These are phyloP conservation scores for Lytechinus pictus DNA, from an alignment of 35 echinoderm and acorn worm species.

Conservation along the genomic window DNA sequence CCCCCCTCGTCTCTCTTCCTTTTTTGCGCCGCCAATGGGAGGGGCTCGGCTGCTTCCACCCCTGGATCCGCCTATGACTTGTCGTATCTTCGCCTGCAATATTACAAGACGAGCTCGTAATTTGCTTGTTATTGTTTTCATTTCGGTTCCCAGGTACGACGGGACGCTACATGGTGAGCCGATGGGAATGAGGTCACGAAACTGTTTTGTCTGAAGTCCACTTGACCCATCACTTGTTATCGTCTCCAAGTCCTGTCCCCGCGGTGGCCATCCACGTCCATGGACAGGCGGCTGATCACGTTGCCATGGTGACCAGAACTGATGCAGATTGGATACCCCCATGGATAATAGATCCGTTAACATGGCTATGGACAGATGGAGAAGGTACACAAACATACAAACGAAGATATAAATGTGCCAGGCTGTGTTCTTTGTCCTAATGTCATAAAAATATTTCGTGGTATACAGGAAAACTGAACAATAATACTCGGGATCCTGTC, in stretches of 20 bases:
- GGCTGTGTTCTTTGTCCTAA: too few relatives aligned
- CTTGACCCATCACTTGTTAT: not conserved
- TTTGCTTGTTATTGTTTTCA: slow-evolving; percentile 6
- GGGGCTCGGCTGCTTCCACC: too few relatives aligned
- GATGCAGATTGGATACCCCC: not conserved
- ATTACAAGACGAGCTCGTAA: not conserved
- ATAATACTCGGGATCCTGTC: too few relatives aligned
- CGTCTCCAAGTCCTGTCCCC: not conserved
- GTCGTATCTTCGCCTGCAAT: too few relatives aligned
- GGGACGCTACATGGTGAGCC: not conserved
- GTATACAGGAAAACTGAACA: too few relatives aligned
- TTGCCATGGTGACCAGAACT: not conserved
- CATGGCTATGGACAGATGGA: not conserved
- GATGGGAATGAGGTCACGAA: not conserved
- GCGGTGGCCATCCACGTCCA: not conserved
- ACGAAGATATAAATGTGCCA: too few relatives aligned
- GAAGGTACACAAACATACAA: not conserved
- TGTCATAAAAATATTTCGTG: too few relatives aligned
- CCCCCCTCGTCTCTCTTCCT: too few relatives aligned
- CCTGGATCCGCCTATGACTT: too few relatives aligned
- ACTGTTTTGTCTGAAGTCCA: not conserved
- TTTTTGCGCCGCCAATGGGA: too few relatives aligned
- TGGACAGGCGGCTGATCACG: not conserved
- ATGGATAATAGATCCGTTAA: not conserved
- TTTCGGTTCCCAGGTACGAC: not conserved